Conservation (phyloP, 2,888 invertebrate genomes). For the Cataglyphis livida region DNA sequence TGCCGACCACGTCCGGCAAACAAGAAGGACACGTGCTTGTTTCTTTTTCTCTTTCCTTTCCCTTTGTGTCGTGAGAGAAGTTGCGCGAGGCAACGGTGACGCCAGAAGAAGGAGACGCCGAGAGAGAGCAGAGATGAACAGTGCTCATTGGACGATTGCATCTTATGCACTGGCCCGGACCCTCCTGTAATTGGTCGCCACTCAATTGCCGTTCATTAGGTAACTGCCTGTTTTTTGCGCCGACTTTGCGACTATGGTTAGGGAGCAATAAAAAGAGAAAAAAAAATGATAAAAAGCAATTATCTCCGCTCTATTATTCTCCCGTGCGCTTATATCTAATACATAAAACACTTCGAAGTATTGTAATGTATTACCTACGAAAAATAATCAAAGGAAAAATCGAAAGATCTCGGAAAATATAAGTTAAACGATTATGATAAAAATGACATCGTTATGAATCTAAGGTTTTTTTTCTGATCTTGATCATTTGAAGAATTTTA, state of each 20-base stretch:
- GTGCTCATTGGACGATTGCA: conserved; percentile 81
- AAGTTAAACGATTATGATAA: neutral
- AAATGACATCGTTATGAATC: neutral
- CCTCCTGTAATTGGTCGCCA: conserved; percentile 83
- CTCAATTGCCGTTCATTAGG: conserved; percentile 84
- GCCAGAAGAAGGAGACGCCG: conserved; percentile 58
- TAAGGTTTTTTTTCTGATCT: neutral
- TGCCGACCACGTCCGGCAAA: conserved; percentile 51
- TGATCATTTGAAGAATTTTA: neutral
- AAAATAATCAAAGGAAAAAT: neutral
- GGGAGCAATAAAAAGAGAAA: conserved; percentile 37
- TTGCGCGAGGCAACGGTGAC: conserved; percentile 45
- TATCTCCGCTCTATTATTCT: conserved; percentile 53
- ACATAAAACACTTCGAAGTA: conserved; percentile 63
- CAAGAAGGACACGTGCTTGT: conserved; percentile 42
- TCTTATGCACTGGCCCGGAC: conserved; percentile 78
- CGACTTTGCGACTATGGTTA: conserved; percentile 70
- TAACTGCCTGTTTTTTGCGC: conserved; percentile 79
- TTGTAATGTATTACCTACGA: neutral
- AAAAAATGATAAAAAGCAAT: conserved; percentile 43
- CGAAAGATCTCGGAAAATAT: neutral
- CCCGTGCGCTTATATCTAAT: conserved; percentile 62
- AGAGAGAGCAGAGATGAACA: conserved; percentile 73
- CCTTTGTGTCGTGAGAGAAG: conserved; percentile 44
- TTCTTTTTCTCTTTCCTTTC: conserved; percentile 2